Evolutionary conservation across 2,888 invertebrate species (phyloP), one percentile per base, ranked within the genome.

Genomic region (Hypena proboscidalis): DNA sequence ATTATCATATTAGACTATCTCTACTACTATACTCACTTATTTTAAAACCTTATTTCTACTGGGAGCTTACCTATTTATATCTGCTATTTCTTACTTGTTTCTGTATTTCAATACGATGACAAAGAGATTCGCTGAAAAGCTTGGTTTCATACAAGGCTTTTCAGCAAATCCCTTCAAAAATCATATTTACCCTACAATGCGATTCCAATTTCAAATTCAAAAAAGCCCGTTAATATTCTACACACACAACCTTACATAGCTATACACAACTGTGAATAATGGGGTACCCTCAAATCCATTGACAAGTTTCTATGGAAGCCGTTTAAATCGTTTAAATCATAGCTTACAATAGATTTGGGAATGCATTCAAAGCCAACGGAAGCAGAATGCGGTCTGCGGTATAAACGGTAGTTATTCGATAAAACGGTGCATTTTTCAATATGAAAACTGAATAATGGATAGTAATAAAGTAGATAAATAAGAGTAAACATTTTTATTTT

Each of bases 321-420:
- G 50, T 62, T 62, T 62, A 64, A 62, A 67, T 66, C 58, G 50
- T 62, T 62, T 62, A 64, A 62, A 67, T 66, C 69, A 67, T 62
- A 67, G 48, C 54, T 35, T 48, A 69, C 69, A 69, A 69, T 59
- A 43, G 56, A 56, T 57, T 62, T 40, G 50, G 59, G 58, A 64
- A 64, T 66, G 58, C 62, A 62, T 69, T 66, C 52, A 66, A 66
- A 38, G 38, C 45, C 38, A 48, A 40, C 58, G 51, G 39, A 35
- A 57, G 48, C 31, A 43, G 31, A 54, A 44, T 43, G 48, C 26
- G 23, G 33, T 43, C 39, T 20, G 13, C 32, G 17, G 39, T 42
- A 41, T 46, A 43, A 45, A 52, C 36, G 20, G 38, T 25, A 22
- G 22, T 26, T 34, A 27, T 47, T 30, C 37, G 26, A 39, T 26